Conservation (phyloP, 2,797 vertebrate genomes). For the Taeniopygia guttata region DNA sequence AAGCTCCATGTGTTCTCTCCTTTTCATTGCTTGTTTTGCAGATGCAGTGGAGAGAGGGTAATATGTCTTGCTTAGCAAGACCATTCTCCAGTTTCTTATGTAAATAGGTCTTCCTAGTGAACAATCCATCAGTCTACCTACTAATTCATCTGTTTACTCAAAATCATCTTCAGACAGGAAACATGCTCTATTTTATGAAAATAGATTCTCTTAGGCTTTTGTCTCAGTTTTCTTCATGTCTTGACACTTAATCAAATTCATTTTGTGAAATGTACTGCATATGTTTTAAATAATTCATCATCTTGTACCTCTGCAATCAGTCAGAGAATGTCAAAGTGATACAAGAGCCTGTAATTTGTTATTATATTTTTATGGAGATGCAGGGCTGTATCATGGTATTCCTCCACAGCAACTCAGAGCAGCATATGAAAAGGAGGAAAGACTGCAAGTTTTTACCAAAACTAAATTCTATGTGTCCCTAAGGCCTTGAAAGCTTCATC, state of each 20-base stretch:
- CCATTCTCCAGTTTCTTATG: background rate
- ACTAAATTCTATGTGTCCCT: background rate
- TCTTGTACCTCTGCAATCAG: background rate
- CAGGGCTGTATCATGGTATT: background rate
- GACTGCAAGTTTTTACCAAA: background rate
- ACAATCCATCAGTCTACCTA: background rate
- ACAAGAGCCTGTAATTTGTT: conserved; percentile 15
- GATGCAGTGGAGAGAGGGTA: background rate
- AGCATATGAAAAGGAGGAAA: background rate
- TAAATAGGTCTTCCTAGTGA: background rate
- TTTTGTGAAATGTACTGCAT: conserved; percentile 14
- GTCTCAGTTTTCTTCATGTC: conserved; percentile 27
- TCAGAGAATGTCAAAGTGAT: background rate
- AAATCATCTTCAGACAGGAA: background rate
- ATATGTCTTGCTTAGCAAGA: background rate
- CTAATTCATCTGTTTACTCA: conserved; percentile 5
- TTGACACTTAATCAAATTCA: conserved; percentile 12
- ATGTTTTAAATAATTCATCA: conserved; percentile 50
- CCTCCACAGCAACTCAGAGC: background rate
- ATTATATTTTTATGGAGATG: background rate
- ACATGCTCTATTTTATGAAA: background rate
- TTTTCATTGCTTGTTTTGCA: background rate
- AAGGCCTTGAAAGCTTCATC: background rate
- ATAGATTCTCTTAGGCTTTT: conserved; percentile 25
- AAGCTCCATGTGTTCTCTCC: background rate